Evolutionary conservation across 2,113 vertebrate species (phyloP).

Genomic region (Stomatorhinus ivindoensis): DNA sequence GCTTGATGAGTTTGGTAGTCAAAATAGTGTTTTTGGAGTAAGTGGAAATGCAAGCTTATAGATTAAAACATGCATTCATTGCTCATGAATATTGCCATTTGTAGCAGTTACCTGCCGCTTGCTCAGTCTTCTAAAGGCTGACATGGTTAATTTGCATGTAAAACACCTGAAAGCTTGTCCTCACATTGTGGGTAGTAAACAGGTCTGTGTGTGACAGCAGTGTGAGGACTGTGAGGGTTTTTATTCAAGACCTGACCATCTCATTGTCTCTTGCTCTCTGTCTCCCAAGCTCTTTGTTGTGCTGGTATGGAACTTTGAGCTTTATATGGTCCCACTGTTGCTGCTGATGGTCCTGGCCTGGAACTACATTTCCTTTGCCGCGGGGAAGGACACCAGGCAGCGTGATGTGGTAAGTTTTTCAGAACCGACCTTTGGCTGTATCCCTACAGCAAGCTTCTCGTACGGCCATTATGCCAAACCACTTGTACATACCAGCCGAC

Average conservation of each 20-base stretch:
- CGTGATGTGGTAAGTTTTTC: slow-evolving; percentile 77
- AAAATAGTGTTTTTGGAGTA: not conserved
- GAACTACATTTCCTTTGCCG: slow-evolving; percentile 89
- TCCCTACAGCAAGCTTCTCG: slow-evolving; percentile 36
- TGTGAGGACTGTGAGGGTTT: not conserved
- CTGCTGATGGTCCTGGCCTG: slow-evolving; percentile 81
- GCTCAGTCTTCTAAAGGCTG: not conserved
- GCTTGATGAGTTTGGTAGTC: not conserved
- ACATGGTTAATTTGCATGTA: slow-evolving; percentile 10
- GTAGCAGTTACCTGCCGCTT: not conserved
- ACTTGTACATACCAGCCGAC: not conserved
- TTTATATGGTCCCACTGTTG: slow-evolving; percentile 91
- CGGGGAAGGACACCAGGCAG: slow-evolving; percentile 87
- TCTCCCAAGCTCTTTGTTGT: slow-evolving; percentile 80
- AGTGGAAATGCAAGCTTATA: not conserved
- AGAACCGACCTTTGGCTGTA: slow-evolving; percentile 12
- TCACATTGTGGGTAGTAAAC: not conserved
- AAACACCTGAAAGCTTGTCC: not conserved
- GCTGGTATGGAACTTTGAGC: slow-evolving; percentile 97
- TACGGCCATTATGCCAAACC: slow-evolving; percentile 23
- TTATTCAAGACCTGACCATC: slow-evolving; percentile 12
- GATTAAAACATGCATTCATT: not conserved
- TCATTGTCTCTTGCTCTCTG: slow-evolving; percentile 27
- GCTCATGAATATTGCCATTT: not conserved
- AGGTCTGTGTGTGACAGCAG: not conserved